These are phyloP conservation scores for Sebastolobus altivelis DNA, from an alignment of 2,797 vertebrate species.

Conservation along the genomic window DNA sequence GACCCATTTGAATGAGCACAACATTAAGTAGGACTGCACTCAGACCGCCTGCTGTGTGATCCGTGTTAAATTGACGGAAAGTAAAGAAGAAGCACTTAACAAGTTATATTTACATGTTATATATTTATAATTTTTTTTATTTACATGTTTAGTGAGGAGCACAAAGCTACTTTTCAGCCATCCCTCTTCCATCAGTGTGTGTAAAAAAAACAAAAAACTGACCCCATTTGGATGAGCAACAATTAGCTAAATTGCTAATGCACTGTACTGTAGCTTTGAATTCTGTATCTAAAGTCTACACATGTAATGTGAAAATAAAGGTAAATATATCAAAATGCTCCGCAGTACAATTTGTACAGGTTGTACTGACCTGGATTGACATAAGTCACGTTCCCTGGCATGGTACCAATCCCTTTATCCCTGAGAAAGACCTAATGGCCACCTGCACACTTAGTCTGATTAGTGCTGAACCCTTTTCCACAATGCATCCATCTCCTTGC, in stretches of 20 bases:
- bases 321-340: neutral
- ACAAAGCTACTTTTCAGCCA: neutral
- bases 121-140: no score
- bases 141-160: neutral
- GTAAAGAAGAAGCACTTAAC: neutral
- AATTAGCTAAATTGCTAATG: neutral
- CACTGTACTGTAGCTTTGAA: neutral
- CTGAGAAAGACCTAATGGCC: conserved; percentile 44
- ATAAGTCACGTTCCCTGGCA: conserved; percentile 25
- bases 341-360: neutral
- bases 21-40: neutral
- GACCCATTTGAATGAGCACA: neutral
- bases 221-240: neutral
- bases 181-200: neutral
- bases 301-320: neutral
- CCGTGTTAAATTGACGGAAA: neutral
- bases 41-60: neutral
- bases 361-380: conserved; percentile 11
- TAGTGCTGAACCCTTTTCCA: neutral
- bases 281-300: neutral
- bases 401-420: conserved; percentile 48
- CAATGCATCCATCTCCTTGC: neutral
- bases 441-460: neutral
- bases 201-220: neutral
- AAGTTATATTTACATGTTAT: neutral